A percentile compares a stretch with the other conserved stretches of the same genome.
These are phyloP conservation scores for Eristalis arbustorum DNA, from an alignment of 2,888 invertebrate species.

Conservation along the genomic window DNA sequence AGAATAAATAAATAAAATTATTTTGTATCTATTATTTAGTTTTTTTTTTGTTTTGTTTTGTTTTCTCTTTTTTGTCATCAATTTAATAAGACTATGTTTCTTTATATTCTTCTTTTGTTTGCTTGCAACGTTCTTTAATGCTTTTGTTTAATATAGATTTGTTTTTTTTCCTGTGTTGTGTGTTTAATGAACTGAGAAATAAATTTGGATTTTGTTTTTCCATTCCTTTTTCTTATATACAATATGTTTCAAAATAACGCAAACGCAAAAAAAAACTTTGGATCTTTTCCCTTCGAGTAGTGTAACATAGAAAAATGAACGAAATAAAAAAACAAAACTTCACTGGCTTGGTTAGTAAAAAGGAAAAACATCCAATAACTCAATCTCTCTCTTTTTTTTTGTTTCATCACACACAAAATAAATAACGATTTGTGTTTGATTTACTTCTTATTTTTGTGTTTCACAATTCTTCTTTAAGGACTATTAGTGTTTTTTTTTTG, in stretches of 20 bases:
- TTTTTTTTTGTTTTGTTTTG: constrained; percentile 34
- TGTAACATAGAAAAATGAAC: constrained; percentile 17
- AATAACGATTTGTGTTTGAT: constrained; percentile 51
- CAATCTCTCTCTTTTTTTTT: not conserved
- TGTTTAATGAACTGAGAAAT: constrained; percentile 55
- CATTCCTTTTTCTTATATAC: constrained; percentile 60
- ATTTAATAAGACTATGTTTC: constrained; percentile 56
- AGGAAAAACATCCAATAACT: constrained; percentile 64
- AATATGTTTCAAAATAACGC: constrained; percentile 34
- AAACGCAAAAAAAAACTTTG: constrained; percentile 39
- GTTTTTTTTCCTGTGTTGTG: constrained; percentile 52
- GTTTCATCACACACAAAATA: constrained; percentile 20
- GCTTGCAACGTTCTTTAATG: constrained; percentile 75
- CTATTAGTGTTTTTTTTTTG: constrained; percentile 55
- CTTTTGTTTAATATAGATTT: constrained; percentile 31
- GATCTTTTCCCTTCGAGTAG: constrained; percentile 51
- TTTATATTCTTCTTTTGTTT: constrained; percentile 75
- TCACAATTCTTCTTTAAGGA: constrained; percentile 57
- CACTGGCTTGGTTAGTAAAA: constrained; percentile 43
- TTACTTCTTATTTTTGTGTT: constrained; percentile 52
- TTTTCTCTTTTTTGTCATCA: not conserved
- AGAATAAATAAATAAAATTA: constrained; percentile 70
- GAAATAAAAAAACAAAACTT: not conserved
- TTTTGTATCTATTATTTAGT: constrained; percentile 59
- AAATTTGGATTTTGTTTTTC: constrained; percentile 55